Percentiles rank a stretch among this genome's conserved stretches.
Conservation (phyloP, 2,113 vertebrate genomes). For the Phaethon lepturus region DNA sequence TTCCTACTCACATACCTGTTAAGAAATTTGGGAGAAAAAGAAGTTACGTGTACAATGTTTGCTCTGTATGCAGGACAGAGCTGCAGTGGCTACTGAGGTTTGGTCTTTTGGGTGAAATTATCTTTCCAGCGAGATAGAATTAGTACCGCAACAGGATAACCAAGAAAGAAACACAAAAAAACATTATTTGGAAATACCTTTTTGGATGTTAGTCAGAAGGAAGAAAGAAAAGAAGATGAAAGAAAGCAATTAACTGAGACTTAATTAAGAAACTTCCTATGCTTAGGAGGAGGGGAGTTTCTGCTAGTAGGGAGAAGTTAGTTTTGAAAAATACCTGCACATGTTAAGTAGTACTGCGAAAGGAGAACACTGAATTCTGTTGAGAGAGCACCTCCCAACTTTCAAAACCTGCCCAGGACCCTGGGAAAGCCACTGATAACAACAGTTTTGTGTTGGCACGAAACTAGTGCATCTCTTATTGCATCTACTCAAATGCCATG, state of each 20-base stretch:
- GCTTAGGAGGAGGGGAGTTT: not conserved
- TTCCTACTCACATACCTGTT: not conserved
- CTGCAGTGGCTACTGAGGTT: not conserved
- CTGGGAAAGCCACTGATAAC: not conserved
- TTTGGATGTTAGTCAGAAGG: not conserved
- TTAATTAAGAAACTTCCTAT: not conserved
- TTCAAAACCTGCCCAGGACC: not conserved
- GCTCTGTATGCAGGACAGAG: not conserved
- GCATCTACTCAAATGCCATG: not conserved
- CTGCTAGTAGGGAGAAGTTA: not conserved
- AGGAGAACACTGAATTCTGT: not conserved
- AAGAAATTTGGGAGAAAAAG: not conserved
- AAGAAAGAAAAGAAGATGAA: not conserved
- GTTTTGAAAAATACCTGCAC: not conserved
- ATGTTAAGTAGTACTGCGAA: not conserved
- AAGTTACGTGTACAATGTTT: rapidly evolving
- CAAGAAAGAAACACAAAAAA: not conserved
- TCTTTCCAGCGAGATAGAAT: not conserved
- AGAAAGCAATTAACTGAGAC: not conserved
- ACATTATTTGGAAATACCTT: not conserved
- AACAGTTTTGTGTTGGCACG: not conserved
- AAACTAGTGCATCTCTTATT: not conserved
- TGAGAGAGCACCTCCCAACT: not conserved
- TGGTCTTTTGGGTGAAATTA: not conserved
- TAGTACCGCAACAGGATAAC: not conserved